Percentiles rank a stretch among this genome's conserved stretches.
Evolutionary conservation across 1,140 invertebrate species (phyloP).

Genomic region (Hetaerina americana): DNA sequence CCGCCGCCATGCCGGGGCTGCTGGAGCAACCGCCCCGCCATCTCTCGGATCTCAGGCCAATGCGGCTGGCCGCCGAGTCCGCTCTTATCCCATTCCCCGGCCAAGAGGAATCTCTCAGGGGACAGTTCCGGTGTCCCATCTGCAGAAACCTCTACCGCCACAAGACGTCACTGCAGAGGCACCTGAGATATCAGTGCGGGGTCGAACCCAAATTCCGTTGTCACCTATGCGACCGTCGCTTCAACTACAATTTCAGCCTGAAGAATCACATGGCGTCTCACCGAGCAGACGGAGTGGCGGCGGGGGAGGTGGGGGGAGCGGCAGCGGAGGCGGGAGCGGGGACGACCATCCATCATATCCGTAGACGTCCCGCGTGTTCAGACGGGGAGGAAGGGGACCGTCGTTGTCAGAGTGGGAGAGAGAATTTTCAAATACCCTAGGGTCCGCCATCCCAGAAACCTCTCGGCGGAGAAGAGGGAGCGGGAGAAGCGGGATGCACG

Average conservation of each 20-base stretch:
- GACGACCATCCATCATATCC: background rate
- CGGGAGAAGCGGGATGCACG: background rate
- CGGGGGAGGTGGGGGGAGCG: background rate
- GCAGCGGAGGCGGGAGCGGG: background rate
- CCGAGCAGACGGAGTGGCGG: conserved; percentile 11
- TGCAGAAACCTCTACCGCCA: conserved; percentile 28
- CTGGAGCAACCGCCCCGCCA: background rate
- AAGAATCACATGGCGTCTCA: conserved; percentile 25
- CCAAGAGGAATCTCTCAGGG: background rate
- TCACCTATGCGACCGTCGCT: conserved; percentile 25
- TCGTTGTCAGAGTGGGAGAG: too few species aligned
- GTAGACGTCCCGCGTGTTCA: background rate
- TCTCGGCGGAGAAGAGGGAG: background rate
- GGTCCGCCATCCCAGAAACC: background rate
- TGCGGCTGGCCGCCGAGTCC: background rate
- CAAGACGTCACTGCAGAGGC: conserved; percentile 29
- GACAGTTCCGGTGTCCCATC: conserved; percentile 28
- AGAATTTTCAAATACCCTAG: too few species aligned
- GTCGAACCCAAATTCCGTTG: conserved; percentile 31
- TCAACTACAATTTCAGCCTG: conserved; percentile 29
- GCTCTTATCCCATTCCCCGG: background rate
- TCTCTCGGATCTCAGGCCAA: background rate
- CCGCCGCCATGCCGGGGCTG: background rate
- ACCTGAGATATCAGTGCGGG: conserved; percentile 30
- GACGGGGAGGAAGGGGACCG: background rate